These are phyloP conservation scores for Lasioglossum villosulum DNA, from an alignment of 2,888 invertebrate species.

Conservation along the genomic window DNA sequence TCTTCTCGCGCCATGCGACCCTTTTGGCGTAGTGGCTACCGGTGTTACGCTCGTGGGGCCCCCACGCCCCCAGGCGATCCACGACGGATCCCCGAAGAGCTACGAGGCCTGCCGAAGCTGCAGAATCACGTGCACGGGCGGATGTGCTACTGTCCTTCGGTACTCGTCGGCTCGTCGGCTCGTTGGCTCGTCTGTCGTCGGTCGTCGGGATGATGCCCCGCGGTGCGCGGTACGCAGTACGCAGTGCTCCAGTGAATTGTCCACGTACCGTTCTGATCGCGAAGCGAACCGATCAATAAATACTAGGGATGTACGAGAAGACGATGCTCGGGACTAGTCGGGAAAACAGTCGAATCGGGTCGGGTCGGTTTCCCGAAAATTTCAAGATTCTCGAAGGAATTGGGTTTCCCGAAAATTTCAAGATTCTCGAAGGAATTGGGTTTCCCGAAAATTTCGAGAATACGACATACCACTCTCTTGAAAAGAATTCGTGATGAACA, in stretches of 20 bases:
- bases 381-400: too few relatives aligned
- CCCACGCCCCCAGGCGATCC: conserved; percentile 76
- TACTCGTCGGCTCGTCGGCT: conserved; percentile 33
- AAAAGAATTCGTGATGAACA: too few relatives aligned
- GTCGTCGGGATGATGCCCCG: conserved; percentile 60
- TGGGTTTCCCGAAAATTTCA: too few relatives aligned
- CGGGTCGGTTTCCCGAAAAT: too few relatives aligned
- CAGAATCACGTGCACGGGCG: conserved; percentile 65
- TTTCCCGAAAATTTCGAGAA: too few relatives aligned
- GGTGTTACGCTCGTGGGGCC: conserved; percentile 83
- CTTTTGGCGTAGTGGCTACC: conserved; percentile 83
- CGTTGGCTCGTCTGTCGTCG: not conserved
- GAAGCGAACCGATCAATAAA: not conserved
- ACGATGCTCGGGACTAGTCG: too few relatives aligned
- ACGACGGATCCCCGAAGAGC: conserved; percentile 72
- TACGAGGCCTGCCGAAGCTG: conserved; percentile 77
- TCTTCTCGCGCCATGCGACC: conserved; percentile 68
- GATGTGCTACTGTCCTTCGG: conserved; percentile 68
- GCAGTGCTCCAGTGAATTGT: conserved; percentile 27
- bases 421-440: too few relatives aligned
- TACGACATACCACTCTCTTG: too few relatives aligned
- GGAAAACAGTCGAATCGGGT: too few relatives aligned
- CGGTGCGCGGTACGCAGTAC: conserved; percentile 31
- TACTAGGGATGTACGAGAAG: not conserved
- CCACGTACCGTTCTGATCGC: conserved; percentile 33